phyloP scores from a whole-genome alignment of 1,140 invertebrate species.

The Philaenus spumarius region DNA sequence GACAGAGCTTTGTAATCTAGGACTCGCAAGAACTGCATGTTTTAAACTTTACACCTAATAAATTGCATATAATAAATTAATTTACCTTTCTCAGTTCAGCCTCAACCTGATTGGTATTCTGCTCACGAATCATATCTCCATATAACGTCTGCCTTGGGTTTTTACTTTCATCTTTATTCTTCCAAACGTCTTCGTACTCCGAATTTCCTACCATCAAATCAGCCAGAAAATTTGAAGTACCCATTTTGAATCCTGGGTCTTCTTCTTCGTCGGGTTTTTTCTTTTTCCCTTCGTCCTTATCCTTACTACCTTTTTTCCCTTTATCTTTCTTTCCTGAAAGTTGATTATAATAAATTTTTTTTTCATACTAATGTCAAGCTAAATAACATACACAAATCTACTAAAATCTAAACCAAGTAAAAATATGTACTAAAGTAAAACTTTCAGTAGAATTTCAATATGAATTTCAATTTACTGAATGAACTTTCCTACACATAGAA shows the following conservation, averaged over 20 bases:
- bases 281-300: conserved; percentile 43
- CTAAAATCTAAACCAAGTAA: too few species aligned
- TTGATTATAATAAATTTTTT: too few species aligned
- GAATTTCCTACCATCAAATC: conserved; percentile 42
- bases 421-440: too few species aligned
- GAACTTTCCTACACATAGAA: too few species aligned
- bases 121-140: conserved; percentile 69
- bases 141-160: conserved; percentile 67
- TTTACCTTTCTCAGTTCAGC: conserved; percentile 64
- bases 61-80: neutral
- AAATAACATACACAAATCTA: too few species aligned
- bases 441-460: too few species aligned
- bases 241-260: conserved; percentile 46
- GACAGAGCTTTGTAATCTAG: too few species aligned
- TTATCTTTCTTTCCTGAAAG: conserved; percentile 31
- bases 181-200: conserved; percentile 71
- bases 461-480: too few species aligned
- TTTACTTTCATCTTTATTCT: conserved; percentile 63
- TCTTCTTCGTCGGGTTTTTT: conserved; percentile 51
- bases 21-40: too few species aligned
- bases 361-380: too few species aligned
- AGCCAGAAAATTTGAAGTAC: conserved; percentile 44
- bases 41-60: too few species aligned
- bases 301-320: conserved; percentile 46
- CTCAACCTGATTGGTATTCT: conserved; percentile 78